phyloP scores from a whole-genome alignment of 2,888 invertebrate genomes.

The Diplolepis rosae region DNA sequence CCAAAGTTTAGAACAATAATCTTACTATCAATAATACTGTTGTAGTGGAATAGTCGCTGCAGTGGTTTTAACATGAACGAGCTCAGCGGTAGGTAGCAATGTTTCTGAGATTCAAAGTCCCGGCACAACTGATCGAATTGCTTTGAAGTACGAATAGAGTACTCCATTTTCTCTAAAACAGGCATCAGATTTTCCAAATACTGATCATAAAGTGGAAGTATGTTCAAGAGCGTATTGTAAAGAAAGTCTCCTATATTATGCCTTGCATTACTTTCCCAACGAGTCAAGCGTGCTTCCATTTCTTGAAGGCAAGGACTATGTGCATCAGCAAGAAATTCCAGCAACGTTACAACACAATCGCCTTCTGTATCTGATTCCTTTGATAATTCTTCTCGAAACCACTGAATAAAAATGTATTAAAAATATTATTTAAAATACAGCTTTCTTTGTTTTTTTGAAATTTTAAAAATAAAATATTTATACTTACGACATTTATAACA shows the following conservation, averaged over 20 bases:
- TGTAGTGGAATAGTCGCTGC: slow-evolving; percentile 90
- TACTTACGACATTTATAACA: slow-evolving; percentile 88
- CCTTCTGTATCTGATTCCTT: slow-evolving; percentile 79
- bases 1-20: slow-evolving; percentile 46
- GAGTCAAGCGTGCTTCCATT: slow-evolving; percentile 83
- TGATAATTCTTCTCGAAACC: slow-evolving; percentile 83
- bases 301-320: slow-evolving; percentile 88
- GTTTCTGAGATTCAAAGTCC: slow-evolving; percentile 88
- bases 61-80: slow-evolving; percentile 88
- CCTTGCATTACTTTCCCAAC: slow-evolving; percentile 81
- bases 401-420: slow-evolving; percentile 76
- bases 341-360: slow-evolving; percentile 77
- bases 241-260: slow-evolving; percentile 86
- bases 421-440: slow-evolving; percentile 11
- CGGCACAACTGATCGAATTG: slow-evolving; percentile 83
- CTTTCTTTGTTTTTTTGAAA: too few species aligned
- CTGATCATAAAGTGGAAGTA: slow-evolving; percentile 81
- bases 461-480: not conserved
- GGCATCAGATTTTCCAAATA: slow-evolving; percentile 84
- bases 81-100: slow-evolving; percentile 90
- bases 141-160: slow-evolving; percentile 81
- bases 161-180: slow-evolving; percentile 87
- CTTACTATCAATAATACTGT: slow-evolving; percentile 84
- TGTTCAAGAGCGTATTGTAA: slow-evolving; percentile 79
- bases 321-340: slow-evolving; percentile 86